A percentile compares a stretch with the other conserved stretches of the same genome.
These are phyloP conservation scores for Dufourea novaeangliae DNA, from an alignment of 1,140 invertebrate species.

Conservation along the genomic window DNA sequence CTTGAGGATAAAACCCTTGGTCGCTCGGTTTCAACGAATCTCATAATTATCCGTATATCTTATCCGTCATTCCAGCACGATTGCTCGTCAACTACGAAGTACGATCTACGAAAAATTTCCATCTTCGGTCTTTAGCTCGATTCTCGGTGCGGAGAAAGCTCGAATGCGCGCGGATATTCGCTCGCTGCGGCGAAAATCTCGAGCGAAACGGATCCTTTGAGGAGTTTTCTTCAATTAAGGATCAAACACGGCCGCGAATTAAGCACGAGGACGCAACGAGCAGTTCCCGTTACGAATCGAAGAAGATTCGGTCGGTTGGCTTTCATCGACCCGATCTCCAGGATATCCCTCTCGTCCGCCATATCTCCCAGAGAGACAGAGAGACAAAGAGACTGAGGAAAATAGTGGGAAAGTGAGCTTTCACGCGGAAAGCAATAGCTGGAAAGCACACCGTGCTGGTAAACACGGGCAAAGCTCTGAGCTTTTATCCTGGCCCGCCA, in stretches of 20 bases:
- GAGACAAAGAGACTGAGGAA: neutral
- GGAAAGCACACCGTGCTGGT: constrained; percentile 16
- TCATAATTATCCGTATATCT: neutral
- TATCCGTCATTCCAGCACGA: neutral
- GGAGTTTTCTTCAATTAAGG: constrained; percentile 31
- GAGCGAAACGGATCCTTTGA: constrained; percentile 34
- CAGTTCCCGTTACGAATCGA: neutral
- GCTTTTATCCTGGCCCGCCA: constrained; percentile 30
- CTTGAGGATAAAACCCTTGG: too few relatives aligned
- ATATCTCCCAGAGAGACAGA: neutral
- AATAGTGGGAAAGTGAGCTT: neutral
- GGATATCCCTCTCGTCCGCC: constrained; percentile 1
- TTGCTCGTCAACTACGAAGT: constrained; percentile 5
- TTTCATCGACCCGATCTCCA: constrained; percentile 6
- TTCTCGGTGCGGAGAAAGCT: too few relatives aligned
- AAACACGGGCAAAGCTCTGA: constrained; percentile 19
- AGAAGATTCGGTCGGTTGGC: constrained; percentile 13
- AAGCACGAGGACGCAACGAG: constrained; percentile 1
- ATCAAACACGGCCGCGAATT: constrained; percentile 36
- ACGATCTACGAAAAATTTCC: too few relatives aligned
- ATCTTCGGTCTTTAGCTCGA: too few relatives aligned
- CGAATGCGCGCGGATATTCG: too few relatives aligned
- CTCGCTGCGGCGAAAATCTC: neutral
- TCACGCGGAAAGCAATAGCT: constrained; percentile 27
- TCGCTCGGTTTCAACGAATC: neutral